A percentile compares a stretch with the other conserved stretches of the same genome.
Conservation (phyloP, 1,140 invertebrate genomes). For the Drosophila bocqueti region DNA sequence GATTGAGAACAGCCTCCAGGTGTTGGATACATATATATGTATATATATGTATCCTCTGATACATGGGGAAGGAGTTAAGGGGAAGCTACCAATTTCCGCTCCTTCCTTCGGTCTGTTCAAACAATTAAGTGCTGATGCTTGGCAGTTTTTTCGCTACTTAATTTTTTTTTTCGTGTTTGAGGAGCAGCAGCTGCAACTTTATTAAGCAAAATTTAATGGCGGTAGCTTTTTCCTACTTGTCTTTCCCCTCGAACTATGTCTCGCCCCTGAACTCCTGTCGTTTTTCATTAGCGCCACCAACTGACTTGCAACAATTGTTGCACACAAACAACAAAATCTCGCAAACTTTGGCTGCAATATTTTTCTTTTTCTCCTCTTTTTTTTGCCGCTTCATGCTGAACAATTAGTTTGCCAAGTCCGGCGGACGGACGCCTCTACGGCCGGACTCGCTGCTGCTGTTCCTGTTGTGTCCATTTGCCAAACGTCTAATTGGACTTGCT, state of each 20-base stretch:
- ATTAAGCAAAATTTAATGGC: conserved; percentile 83
- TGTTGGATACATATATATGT: conserved; percentile 16
- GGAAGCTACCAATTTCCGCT: conserved; percentile 15
- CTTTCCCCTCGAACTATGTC: conserved; percentile 7
- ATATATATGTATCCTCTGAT: conserved; percentile 5
- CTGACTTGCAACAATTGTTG: conserved; percentile 83
- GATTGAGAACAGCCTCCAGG: conserved; percentile 40
- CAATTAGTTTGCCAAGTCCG: conserved; percentile 72
- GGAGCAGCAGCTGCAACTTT: conserved; percentile 74
- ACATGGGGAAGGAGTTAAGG: conserved; percentile 8
- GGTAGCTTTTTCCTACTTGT: conserved; percentile 14
- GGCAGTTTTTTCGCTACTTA: conserved; percentile 62
- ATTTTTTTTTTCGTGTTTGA: neutral
- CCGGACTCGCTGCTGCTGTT: conserved; percentile 36
- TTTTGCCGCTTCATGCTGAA: conserved; percentile 77
- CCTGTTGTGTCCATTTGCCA: conserved; percentile 73
- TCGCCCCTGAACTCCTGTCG: conserved; percentile 42
- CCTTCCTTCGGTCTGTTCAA: conserved; percentile 32
- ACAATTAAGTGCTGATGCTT: conserved; percentile 83
- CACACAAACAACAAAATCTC: conserved; percentile 47
- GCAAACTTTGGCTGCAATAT: conserved; percentile 72
- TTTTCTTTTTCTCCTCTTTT: conserved; percentile 30
- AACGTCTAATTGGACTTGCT: conserved; percentile 81
- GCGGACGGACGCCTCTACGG: conserved; percentile 11
- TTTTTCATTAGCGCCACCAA: conserved; percentile 78